phyloP scores from a whole-genome alignment of 2,888 invertebrate genomes.

The Orchestes rusci region DNA sequence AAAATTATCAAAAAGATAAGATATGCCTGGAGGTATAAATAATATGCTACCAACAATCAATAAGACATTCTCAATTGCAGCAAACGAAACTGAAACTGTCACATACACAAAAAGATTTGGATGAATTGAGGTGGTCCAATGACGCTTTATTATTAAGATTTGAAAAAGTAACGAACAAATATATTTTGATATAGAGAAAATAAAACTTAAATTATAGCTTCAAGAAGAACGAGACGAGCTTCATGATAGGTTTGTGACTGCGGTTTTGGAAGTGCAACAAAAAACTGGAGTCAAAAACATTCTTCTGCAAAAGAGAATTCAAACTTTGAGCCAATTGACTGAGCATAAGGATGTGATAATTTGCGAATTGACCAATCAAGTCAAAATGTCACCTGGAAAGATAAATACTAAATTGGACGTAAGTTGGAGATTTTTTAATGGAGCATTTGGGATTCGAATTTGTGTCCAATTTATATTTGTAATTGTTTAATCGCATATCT shows the following conservation, averaged over 20 bases:
- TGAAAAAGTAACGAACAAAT: slow-evolving; percentile 49
- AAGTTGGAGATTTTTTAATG: slow-evolving; percentile 6
- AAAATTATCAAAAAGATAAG: slow-evolving; percentile 83
- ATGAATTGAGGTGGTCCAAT: slow-evolving; percentile 56
- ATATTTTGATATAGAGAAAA: background rate
- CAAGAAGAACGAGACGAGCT: slow-evolving; percentile 71
- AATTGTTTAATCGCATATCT: too few relatives aligned
- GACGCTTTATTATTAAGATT: slow-evolving; percentile 70
- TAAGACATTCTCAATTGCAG: too few relatives aligned
- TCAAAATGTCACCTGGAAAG: slow-evolving; percentile 46
- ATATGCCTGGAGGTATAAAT: slow-evolving; percentile 42
- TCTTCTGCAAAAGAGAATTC: slow-evolving; percentile 68
- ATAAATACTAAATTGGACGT: slow-evolving; percentile 56
- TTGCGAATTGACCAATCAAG: slow-evolving; percentile 50
- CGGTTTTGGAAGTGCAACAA: slow-evolving; percentile 82
- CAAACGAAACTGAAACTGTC: too few relatives aligned
- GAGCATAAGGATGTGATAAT: slow-evolving; percentile 65
- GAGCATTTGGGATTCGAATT: too few relatives aligned
- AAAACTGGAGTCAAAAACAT: slow-evolving; percentile 77
- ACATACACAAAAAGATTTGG: slow-evolving; percentile 51
- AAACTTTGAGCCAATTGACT: slow-evolving; percentile 55
- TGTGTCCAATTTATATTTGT: too few relatives aligned
- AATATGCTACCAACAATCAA: too few relatives aligned
- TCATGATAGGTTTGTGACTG: slow-evolving; percentile 70
- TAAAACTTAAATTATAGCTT: slow-evolving; percentile 36